Evolutionary conservation across 2,797 vertebrate genomes (phyloP), one percentile per base, ranked within the genome.

Genomic region (Smutsia gigantea): DNA sequence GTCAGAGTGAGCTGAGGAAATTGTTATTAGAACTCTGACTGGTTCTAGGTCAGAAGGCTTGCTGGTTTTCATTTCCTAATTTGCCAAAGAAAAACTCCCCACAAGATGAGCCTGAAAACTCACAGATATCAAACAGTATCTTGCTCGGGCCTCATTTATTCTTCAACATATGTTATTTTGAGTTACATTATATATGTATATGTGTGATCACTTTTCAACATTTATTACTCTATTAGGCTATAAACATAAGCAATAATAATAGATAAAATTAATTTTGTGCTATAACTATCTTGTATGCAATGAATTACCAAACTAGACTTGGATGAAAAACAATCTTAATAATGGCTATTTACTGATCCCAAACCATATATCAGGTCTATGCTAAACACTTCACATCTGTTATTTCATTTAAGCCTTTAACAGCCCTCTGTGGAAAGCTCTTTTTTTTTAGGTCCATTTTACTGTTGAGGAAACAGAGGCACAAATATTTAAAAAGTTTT

Each of bases 21-120:
- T 34, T 55, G 10, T 27, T 31, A 2, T 93, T 55, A 87, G 81
- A 55, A 84, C 46, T 57, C 34, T 25, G 63, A 51, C n/a, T 66
- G 37, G n/a, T 39, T 69, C 34, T 39, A 34, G 25, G 7, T 81
- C 29, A 34, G 27, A 85, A 46, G 14, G 10, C 55, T 96, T 90
- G 66, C 53, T 95, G 59, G n/a, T 59, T 93, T 96, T 87, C 87
- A 78, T 90, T 84, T 92, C 42, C 63, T 69, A 83, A 79, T 79
- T 95, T 87, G 5, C 34, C 55, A 84, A 75, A 61, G 72, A 46
- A 75, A 91, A 78, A 14, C 25, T 79, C 9, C 64, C 37, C 34
- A 7, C 8, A 53, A 23, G 27, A 87, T 81, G 55, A 90, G 59
- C 23, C 9, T 61, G 77, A 55, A 95, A 79, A 42, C 7, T 37